Percentiles rank a stretch among this genome's conserved stretches.
Conservation (phyloP, 1,140 invertebrate species). For the Drosophila tristis region DNA sequence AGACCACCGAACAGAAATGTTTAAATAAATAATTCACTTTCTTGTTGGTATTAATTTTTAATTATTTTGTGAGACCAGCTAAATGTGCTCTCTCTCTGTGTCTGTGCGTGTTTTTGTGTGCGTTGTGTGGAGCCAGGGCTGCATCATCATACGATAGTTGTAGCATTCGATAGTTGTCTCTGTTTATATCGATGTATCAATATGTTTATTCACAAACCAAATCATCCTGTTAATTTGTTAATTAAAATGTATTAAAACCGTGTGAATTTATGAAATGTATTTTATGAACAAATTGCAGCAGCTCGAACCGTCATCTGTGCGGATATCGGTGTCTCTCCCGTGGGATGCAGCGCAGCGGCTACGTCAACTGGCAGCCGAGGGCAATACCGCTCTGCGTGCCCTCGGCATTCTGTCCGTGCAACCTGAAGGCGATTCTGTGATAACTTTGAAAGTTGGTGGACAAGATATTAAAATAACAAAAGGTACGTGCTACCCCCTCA, state of each 20-base stretch:
- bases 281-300: conserved; percentile 82
- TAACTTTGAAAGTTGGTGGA: conserved; percentile 92
- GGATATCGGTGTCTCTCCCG: conserved; percentile 98
- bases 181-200: conserved; percentile 53
- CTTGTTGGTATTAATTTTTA: conserved; percentile 15
- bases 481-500: conserved; percentile 68
- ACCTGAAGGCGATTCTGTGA: conserved; percentile 97
- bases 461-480: conserved; percentile 91
- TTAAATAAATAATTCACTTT: conserved; percentile 20
- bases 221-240: conserved; percentile 33
- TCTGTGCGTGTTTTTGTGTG: conserved; percentile 14
- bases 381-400: conserved; percentile 93
- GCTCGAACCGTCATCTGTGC: conserved; percentile 97
- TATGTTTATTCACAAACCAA: conserved; percentile 29
- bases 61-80: conserved; percentile 4
- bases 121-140: conserved; percentile 46
- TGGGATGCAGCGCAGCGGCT: conserved; percentile 95
- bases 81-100: conserved; percentile 18
- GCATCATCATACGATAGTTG: conserved; percentile 8
- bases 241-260: conserved; percentile 37
- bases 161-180: neutral
- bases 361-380: conserved; percentile 94
- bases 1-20: too few relatives aligned
- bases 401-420: conserved; percentile 98
- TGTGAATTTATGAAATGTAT: conserved; percentile 30